Percentiles rank a stretch among this genome's conserved stretches.
Evolutionary conservation across 2,797 vertebrate species (phyloP).

Genomic region (Tadarida brasiliensis): DNA sequence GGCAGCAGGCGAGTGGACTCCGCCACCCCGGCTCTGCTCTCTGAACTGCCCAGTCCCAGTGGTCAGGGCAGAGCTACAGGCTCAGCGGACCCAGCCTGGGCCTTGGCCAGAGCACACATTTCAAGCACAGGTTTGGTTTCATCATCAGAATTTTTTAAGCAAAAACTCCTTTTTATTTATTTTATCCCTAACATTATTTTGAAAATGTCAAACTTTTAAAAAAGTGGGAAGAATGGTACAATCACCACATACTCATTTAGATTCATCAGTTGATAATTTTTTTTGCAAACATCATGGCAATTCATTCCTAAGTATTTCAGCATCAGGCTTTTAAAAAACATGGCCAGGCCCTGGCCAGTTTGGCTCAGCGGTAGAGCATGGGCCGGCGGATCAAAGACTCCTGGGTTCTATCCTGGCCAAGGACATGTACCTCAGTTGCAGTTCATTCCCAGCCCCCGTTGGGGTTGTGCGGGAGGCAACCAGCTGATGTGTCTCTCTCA

Average conservation of each 20-base stretch:
- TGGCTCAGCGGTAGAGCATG: background rate
- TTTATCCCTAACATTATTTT: background rate
- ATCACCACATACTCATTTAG: background rate
- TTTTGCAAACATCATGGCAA: background rate
- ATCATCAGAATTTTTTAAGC: background rate
- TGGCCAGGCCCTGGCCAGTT: background rate
- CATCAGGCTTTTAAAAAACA: slow-evolving; percentile 25
- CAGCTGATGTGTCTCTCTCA: background rate
- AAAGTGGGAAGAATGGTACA: background rate
- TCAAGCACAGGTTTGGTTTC: background rate
- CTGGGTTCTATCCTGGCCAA: too few species aligned
- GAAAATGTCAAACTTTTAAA: background rate
- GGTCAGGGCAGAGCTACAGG: background rate
- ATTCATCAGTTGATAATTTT: background rate
- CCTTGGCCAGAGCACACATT: too few species aligned
- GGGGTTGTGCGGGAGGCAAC: background rate
- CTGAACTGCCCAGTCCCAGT: background rate
- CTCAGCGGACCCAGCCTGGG: background rate
- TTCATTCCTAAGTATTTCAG: background rate
- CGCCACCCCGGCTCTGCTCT: background rate
- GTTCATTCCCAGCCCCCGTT: background rate
- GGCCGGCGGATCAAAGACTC: background rate
- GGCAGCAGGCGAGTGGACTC: background rate
- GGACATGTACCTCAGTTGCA: background rate
- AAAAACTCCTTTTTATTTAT: background rate